Evolutionary conservation across 2,888 invertebrate genomes (phyloP).

Genomic region (Brachyptera risi): DNA sequence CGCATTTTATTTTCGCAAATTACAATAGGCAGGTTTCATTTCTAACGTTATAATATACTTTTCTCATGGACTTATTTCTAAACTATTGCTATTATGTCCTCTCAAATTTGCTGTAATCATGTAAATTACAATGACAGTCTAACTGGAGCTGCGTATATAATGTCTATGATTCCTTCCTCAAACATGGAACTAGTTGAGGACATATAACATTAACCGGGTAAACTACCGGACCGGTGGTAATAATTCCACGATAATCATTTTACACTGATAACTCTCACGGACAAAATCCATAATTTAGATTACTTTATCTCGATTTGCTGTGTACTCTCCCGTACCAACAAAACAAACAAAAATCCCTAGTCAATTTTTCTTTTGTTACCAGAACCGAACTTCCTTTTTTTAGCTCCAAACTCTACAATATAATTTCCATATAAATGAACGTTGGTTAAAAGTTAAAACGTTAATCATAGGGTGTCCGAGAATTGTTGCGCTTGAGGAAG

Average conservation of each 20-base stretch:
- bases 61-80: too few relatives aligned
- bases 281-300: slow-evolving; percentile 13
- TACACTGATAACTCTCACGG: not conserved
- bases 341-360: slow-evolving; percentile 10
- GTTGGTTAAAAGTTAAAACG: slow-evolving; percentile 1
- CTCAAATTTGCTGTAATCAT: not conserved
- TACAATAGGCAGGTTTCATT: too few relatives aligned
- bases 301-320: slow-evolving; percentile 5
- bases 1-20: too few relatives aligned
- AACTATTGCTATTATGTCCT: too few relatives aligned
- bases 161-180: too few relatives aligned
- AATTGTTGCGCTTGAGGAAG: slow-evolving; percentile 10
- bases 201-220: too few relatives aligned
- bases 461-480: slow-evolving; percentile 17
- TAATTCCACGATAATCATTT: too few relatives aligned
- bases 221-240: too few relatives aligned
- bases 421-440: slow-evolving; percentile 20
- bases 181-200: too few relatives aligned
- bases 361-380: slow-evolving; percentile 20
- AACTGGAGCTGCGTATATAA: too few relatives aligned
- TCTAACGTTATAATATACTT: too few relatives aligned
- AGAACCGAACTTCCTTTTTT: slow-evolving; percentile 14
- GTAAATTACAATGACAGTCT: not conserved
- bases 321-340: slow-evolving; percentile 3
- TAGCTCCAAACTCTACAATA: too few relatives aligned